A percentile compares a stretch with the other conserved stretches of the same genome.
These are phyloP conservation scores for Mastacembelus armatus DNA, from an alignment of 2,797 vertebrate species.

Conservation along the genomic window DNA sequence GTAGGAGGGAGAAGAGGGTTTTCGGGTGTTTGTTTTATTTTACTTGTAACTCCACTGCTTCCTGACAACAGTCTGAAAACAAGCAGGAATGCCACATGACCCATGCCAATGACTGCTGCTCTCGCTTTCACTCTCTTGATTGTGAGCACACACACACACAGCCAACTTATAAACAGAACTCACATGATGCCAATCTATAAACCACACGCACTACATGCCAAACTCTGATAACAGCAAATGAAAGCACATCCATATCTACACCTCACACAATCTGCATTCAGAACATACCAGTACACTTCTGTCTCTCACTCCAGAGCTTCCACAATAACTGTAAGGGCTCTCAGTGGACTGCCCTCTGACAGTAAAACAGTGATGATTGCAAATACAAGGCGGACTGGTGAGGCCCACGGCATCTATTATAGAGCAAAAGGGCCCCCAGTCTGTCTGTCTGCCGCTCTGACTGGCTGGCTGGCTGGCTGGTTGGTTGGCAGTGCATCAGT, in stretches of 20 bases:
- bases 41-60: slow-evolving; percentile 74
- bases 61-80: slow-evolving; percentile 84
- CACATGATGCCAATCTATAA: slow-evolving; percentile 68
- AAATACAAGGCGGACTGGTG: slow-evolving; percentile 84
- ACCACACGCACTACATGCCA: slow-evolving; percentile 67
- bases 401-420: slow-evolving; percentile 83
- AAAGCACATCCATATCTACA: slow-evolving; percentile 69
- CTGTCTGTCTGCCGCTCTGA: slow-evolving; percentile 73
- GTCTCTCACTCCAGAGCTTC: slow-evolving; percentile 77
- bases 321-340: slow-evolving; percentile 81
- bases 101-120: slow-evolving; percentile 74
- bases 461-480: slow-evolving; percentile 70
- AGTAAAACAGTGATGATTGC: slow-evolving; percentile 90
- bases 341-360: slow-evolving; percentile 83
- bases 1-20: slow-evolving; percentile 17
- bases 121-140: slow-evolving; percentile 33
- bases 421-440: slow-evolving; percentile 82
- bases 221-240: slow-evolving; percentile 69
- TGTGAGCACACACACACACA: slow-evolving; percentile 10
- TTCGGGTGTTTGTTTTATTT: slow-evolving; percentile 76
- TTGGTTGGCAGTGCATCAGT: slow-evolving; percentile 85
- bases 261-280: slow-evolving; percentile 66
- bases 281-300: slow-evolving; percentile 65
- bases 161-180: slow-evolving; percentile 69
- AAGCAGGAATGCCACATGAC: slow-evolving; percentile 82